Base-by-base conservation (phyloP, 2,113 vertebrate species). In the Tichodroma muraria region DNA sequence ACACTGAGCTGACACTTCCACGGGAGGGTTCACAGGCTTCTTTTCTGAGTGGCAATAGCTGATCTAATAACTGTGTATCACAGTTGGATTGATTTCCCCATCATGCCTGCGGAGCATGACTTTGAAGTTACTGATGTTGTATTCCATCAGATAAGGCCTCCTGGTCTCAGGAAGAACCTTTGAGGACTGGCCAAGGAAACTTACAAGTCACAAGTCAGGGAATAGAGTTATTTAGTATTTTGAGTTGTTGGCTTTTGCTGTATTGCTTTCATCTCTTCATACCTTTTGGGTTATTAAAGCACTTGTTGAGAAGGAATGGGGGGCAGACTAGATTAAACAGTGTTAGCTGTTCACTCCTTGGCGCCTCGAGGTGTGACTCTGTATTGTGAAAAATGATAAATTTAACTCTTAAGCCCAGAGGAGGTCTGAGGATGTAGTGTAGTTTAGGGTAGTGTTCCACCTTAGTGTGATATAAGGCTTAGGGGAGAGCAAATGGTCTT, bases 81-180 rank as follows among this genome's bases (percentile, higher is more conserved):
- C 2, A 6, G 73, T 7, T 95, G 75, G 92, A 83, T 77, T 93
- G 79, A 85, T 69, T 92, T 94, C 84, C 45, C 25, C 37, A 53
- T 89, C 70, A 37, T 2, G 23, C 85, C 85, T 69, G 57, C 22
- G 3, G 75, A 94, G 63, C 16, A 30, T 49, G 88, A 61, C 95
- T 96, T 96, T 95, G 90, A 95, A 96, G 79, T 94, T 91, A 35
- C 71, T 94, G 78, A 80, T 77, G 79, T 69, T 95, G 85, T 90
- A 95, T 94, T 94, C 85, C 79, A 96, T 94, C 92, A 85, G 96
- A 94, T 91, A 94, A 96, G 90, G 45, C 25, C 63, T 85, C 45
- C 82, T 88, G 88, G 71, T 91, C 75, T 94, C 92, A 88, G 79
- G 27, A 66, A 95, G 75, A 94, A 47, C 59, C 85, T 96, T 96